Base-by-base conservation (phyloP, 2,113 vertebrate genomes). In the Nothoprocta perdicaria region DNA sequence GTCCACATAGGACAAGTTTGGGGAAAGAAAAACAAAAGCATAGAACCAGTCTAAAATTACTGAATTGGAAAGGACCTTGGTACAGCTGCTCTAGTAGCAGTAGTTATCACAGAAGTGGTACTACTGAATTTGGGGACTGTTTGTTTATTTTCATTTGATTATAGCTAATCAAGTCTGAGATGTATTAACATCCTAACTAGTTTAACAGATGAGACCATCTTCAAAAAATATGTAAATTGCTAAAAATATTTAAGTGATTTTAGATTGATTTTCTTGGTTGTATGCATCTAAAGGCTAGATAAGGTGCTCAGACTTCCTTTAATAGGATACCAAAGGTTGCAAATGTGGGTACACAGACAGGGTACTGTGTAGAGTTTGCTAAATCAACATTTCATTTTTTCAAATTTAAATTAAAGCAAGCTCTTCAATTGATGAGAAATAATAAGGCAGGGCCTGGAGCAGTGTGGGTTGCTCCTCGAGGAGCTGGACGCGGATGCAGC, bases 241-340 rank as follows among this genome's bases (percentile, higher is more conserved):
- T 82, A 13, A 61, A 82, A 79, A 50, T 86, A 50, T 46, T 80
- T 75, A 16, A 33, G 13, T 80, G 31, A 72, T 10, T 86, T 78
- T 48, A 62, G 22, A 9, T 19, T 29, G 40, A 58, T 5, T 71
- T 90, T 86, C 52, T 71, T 91, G 21, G 43, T 21, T 23, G 3
- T 60, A 13, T 75, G 57, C n/a, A 84, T 76, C 45, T 73, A n/a
- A 86, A n/a, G 45, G 6, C 2, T 45, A 3, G 55, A 73, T 76
- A 69, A 19, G n/a, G 2, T 31, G 33, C 48, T 74, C 63, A 29
- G 76, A 33, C 41, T 69, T 82, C 76, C 21, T 77, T 31, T 86
- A n/a, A 3, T 40, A 9, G 33, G 27, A 26, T 61, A 8, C 27
- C 45, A 53, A 63, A 45, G 27, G 48, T 31, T 87, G 67, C 26